Evolutionary conservation across 92 coral and sea anemone genomes (phyloP).

Genomic region (Epizoanthus rinbou): DNA sequence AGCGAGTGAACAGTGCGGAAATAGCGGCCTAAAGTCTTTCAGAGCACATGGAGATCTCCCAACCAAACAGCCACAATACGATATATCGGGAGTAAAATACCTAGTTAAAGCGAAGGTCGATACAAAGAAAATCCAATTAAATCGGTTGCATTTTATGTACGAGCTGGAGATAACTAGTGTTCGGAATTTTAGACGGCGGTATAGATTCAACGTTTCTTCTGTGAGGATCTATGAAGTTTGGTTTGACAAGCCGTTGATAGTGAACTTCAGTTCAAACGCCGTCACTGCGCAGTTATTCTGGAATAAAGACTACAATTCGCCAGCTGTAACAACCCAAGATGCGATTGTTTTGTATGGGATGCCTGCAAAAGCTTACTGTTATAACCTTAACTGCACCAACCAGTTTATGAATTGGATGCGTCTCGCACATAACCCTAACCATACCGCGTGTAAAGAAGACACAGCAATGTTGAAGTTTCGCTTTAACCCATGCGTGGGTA

Average conservation of each 20-base stretch:
- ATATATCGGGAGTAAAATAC: not conserved
- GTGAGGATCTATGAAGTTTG: not conserved
- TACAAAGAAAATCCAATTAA: not conserved
- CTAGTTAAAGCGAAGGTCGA: constrained; percentile 24
- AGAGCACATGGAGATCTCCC: not conserved
- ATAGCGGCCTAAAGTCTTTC: not conserved
- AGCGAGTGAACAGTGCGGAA: not conserved
- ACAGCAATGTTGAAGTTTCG: constrained; percentile 11
- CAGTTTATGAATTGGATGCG: not conserved
- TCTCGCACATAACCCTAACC: constrained; percentile 9
- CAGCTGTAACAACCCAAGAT: not conserved
- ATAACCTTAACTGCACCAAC: not conserved
- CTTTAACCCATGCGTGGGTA: constrained; percentile 30
- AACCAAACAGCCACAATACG: not conserved
- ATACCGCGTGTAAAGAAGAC: constrained; percentile 6
- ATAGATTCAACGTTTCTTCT: not conserved
- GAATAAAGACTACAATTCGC: not conserved
- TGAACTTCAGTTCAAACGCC: too few relatives aligned
- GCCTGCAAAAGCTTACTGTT: not conserved
- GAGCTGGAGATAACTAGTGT: constrained; percentile 10
- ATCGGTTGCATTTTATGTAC: not conserved
- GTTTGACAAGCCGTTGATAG: constrained; percentile 23
- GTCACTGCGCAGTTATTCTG: not conserved
- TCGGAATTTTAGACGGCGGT: not conserved
- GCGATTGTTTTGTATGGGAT: constrained; percentile 15